Percentiles rank a stretch among this genome's conserved stretches.
These are phyloP conservation scores for Ferrisia virgata DNA, from an alignment of 2,888 invertebrate species.

Conservation along the genomic window DNA sequence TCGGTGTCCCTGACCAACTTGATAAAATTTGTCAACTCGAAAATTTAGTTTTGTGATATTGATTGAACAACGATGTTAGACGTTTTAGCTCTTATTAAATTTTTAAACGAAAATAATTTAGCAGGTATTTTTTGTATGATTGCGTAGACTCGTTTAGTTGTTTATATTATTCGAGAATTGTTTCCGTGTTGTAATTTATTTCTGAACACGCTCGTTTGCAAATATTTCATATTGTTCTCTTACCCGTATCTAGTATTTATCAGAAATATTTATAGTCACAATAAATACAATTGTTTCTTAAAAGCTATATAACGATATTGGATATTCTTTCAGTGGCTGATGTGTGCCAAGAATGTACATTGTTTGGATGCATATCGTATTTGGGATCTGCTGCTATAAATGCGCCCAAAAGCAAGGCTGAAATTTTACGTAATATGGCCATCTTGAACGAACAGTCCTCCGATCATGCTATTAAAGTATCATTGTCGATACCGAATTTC, in stretches of 20 bases:
- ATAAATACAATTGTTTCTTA: background rate
- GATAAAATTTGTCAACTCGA: background rate
- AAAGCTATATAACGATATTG: background rate
- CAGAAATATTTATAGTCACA: background rate
- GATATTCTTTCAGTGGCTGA: slow-evolving; percentile 34
- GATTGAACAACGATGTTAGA: background rate
- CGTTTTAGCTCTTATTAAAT: background rate
- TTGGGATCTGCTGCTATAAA: slow-evolving; percentile 87
- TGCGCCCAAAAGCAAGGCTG: slow-evolving; percentile 85
- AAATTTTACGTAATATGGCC: slow-evolving; percentile 90
- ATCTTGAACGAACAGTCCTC: slow-evolving; percentile 75
- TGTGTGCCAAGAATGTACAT: slow-evolving; percentile 75
- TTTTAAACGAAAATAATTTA: background rate
- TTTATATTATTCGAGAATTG: background rate
- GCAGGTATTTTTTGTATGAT: background rate
- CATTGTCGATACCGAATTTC: slow-evolving; percentile 87
- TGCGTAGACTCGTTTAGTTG: background rate
- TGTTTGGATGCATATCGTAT: slow-evolving; percentile 90
- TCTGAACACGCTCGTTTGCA: background rate
- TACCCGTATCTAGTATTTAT: background rate
- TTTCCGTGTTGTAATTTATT: background rate
- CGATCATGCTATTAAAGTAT: slow-evolving; percentile 81
- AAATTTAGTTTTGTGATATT: background rate
- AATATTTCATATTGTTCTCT: background rate
- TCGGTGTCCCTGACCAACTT: background rate